Percentiles rank a stretch among this genome's conserved stretches.
Evolutionary conservation across 1,140 invertebrate genomes (phyloP).

Genomic region (Euura lappo): DNA sequence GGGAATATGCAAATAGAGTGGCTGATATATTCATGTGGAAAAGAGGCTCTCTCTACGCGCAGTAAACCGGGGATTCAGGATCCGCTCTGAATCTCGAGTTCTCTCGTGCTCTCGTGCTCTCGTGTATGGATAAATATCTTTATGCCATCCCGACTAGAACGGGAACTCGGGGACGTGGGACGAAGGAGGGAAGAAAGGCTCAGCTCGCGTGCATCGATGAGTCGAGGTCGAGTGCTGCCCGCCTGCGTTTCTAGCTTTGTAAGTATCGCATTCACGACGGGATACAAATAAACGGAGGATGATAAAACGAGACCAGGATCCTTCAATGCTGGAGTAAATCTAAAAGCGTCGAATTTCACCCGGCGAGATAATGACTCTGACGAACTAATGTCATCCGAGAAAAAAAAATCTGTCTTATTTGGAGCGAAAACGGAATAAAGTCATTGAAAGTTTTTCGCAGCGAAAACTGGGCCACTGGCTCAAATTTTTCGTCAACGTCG

Average conservation of each 20-base stretch:
- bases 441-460: not conserved
- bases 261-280: too few relatives aligned
- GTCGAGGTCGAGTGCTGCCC: not conserved
- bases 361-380: too few relatives aligned
- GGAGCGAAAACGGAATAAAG: not conserved
- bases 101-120: not conserved
- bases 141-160: not conserved
- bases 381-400: not conserved
- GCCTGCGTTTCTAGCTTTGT: not conserved
- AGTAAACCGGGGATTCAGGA: not conserved
- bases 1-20: conserved; percentile 2
- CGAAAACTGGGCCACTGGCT: not conserved
- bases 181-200: not conserved
- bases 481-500: not conserved
- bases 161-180: not conserved
- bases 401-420: not conserved
- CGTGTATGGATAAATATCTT: not conserved
- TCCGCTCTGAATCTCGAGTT: not conserved
- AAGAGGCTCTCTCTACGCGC: too few relatives aligned
- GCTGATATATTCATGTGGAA: not conserved
- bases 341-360: too few relatives aligned
- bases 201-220: not conserved
- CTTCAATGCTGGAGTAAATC: too few relatives aligned
- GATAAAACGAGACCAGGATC: too few relatives aligned
- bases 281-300: too few relatives aligned